Conservation (phyloP, 2,888 invertebrate genomes). For the Tinea trinotella region DNA sequence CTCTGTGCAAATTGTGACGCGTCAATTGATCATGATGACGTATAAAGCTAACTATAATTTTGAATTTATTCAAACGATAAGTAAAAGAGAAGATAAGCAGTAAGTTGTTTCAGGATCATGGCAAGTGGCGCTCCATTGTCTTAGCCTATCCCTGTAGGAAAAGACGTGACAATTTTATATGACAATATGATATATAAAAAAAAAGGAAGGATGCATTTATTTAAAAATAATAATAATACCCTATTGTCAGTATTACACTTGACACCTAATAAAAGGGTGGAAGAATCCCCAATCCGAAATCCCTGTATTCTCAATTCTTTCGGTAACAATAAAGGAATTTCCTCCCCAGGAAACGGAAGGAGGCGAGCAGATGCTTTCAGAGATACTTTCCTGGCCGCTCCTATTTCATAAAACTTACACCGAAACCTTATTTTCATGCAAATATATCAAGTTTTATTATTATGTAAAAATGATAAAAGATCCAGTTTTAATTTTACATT, state of each 20-base stretch:
- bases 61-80: too few species aligned
- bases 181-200: neutral
- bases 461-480: too few species aligned
- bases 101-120: too few species aligned
- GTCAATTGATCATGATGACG: too few species aligned
- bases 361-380: slow-evolving; percentile 18
- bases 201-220: neutral
- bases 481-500: too few species aligned
- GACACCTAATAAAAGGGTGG: slow-evolving; percentile 9
- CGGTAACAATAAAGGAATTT: slow-evolving; percentile 18
- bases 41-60: too few species aligned
- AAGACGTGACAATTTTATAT: too few species aligned
- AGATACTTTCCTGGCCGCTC: slow-evolving; percentile 7
- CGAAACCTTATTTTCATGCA: neutral
- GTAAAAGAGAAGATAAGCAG: too few species aligned
- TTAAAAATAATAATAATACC: neutral
- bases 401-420: slow-evolving; percentile 2
- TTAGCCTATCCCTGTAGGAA: too few species aligned
- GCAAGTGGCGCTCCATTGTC: too few species aligned
- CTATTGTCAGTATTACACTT: neutral
- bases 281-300: neutral
- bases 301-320: slow-evolving; percentile 1
- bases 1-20: too few species aligned
- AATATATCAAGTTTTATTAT: neutral
- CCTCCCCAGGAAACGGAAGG: slow-evolving; percentile 18